Evolutionary conservation across 2,888 invertebrate genomes (phyloP), one percentile per base, ranked within the genome.

Genomic region (Helicoverpa assulta): DNA sequence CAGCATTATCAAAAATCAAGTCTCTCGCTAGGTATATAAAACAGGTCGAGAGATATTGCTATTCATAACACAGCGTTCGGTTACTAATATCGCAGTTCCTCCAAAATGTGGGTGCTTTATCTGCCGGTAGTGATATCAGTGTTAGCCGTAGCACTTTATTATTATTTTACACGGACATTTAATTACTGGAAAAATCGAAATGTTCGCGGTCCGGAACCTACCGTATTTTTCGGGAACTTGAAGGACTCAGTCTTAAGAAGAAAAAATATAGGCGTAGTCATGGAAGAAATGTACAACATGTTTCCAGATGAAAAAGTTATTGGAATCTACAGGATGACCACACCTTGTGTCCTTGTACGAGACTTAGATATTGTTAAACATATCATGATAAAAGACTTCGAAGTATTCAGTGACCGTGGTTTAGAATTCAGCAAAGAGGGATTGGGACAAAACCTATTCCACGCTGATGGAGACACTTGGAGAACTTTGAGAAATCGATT

Each of bases 341-440:
- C 85, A 5, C 92, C 92, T 0, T 77, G 81, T 52, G 52, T 93
- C 14, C 53, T 92, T 5, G 70, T 93, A 16, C 80, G 89, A 18
- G 93, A 93, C 70, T 80, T 91, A 21, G 92, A 93, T 10, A 57
- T 91, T 2, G 76, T 93, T 7, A 92, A 91, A 76, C 81, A 89
- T 2, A 73, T 93, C 0, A 80, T 92, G 78, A 89, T 93, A 14
- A 91, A 90, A 67, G 92, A 92, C 71, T 93, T 92, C 53, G 87
- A 91, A 14, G 5, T 57, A 0, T 93, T 93, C 33, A 12, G 71
- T 2, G 90, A 93, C 8, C 89, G 93, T 8, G 90, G 91, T 0
- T 2, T 90, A 0, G 86, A 88, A 50, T 87, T 90, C 18, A 88
- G 89, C 50, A 86, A 88, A 10, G 69, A 90, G 61, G 89, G 88